Percentiles rank a stretch among this genome's conserved stretches.
Conservation (phyloP, 1,140 invertebrate species). For the Solenopsis fugax region DNA sequence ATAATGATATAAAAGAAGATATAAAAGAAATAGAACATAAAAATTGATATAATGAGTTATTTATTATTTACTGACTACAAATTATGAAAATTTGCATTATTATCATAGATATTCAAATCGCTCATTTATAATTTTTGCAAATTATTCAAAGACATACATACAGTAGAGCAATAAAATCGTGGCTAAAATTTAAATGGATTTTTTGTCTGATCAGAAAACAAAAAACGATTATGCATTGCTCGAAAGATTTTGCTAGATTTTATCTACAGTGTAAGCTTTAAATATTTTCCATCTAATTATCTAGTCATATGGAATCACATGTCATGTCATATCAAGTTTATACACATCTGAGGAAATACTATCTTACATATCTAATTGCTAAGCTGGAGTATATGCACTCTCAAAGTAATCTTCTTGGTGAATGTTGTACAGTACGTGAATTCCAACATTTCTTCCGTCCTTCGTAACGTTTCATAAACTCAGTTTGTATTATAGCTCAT, state of each 20-base stretch:
- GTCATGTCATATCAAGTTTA: too few species aligned
- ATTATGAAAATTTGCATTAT: not conserved
- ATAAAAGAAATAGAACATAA: not conserved
- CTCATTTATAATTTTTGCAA: not conserved
- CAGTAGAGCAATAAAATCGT: not conserved
- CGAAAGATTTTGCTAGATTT: not conserved
- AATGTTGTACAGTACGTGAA: too few species aligned
- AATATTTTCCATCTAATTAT: not conserved
- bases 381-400: too few species aligned
- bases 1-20: not conserved
- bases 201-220: not conserved
- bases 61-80: not conserved
- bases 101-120: not conserved
- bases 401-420: too few species aligned
- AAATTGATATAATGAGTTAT: not conserved
- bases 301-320: not conserved
- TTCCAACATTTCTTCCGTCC: too few species aligned
- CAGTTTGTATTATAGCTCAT: too few species aligned
- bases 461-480: too few species aligned
- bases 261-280: constrained; percentile 8
- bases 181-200: not conserved
- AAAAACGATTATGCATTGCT: not conserved
- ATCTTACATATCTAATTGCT: too few species aligned
- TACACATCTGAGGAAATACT: too few species aligned
- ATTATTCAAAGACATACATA: not conserved